Conservation (phyloP, 2,113 vertebrate genomes). For the Arizona elegans region DNA sequence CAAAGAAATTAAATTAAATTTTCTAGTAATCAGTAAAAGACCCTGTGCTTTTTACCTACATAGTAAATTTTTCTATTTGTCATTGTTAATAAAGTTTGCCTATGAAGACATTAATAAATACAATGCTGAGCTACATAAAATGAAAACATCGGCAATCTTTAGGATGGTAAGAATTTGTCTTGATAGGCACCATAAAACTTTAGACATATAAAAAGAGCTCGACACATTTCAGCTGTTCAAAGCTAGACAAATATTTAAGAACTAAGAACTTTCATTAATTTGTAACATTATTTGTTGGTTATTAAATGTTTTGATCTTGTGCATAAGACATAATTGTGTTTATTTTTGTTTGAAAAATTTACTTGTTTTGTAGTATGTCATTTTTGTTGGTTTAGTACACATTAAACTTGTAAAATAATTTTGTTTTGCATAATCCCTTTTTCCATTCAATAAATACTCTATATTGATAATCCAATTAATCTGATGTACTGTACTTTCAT, state of each 20-base stretch:
- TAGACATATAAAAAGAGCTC: conserved; percentile 14
- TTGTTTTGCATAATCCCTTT: conserved; percentile 11
- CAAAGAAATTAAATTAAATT: not conserved
- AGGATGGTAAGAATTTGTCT: not conserved
- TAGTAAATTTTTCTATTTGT: not conserved
- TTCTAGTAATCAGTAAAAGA: not conserved
- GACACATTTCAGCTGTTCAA: accelerated
- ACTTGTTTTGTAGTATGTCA: conserved; percentile 23
- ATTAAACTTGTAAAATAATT: conserved; percentile 13
- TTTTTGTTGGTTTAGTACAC: conserved; percentile 13
- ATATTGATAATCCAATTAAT: conserved; percentile 1
- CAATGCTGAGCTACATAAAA: not conserved
- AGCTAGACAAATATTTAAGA: not conserved
- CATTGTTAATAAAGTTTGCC: not conserved
- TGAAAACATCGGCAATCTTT: not conserved
- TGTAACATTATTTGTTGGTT: not conserved
- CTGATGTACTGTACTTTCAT: conserved; percentile 7
- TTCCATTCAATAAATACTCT: conserved; percentile 41
- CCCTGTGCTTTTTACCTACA: not conserved
- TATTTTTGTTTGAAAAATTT: not conserved
- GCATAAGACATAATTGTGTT: conserved; percentile 9
- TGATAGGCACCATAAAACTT: not conserved
- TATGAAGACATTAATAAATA: not conserved
- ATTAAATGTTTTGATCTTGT: not conserved
- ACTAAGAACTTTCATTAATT: not conserved